Evolutionary conservation across 1,140 invertebrate species (phyloP), one percentile per base, ranked within the genome.

Genomic region (Harpegnathos saltator): DNA sequence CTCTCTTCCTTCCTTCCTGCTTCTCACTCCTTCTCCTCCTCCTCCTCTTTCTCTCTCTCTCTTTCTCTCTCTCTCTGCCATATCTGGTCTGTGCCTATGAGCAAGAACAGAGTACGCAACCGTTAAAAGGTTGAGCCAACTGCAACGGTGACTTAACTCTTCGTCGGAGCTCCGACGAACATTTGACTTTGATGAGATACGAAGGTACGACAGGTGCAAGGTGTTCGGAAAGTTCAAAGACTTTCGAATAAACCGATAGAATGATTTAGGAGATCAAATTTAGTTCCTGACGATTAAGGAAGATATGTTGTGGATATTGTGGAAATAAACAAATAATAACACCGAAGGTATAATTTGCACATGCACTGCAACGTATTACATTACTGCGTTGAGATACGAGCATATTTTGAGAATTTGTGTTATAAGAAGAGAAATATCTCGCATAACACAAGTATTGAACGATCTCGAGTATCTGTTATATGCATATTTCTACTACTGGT

Each of bases 21-120:
- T n/a, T n/a, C n/a, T n/a, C n/a, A n/a, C n/a, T n/a, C n/a, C n/a
- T n/a, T n/a, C n/a, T n/a, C n/a, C n/a, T n/a, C n/a, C 69, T 56
- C 50, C 29, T 71, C 48, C 56, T 54, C 58, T 75, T 80, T 81
- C 56, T 72, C 15, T 65, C 61, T 66, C 73, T 75, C 29, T 74
- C 11, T 62, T 44, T 58, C 48, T 26, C n/a, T n/a, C n/a, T n/a
- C n/a, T 62, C 58, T 66, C 48, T 69, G 52, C 69, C 65, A 44
- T 80, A 52, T 80, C 54, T 17, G 19, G 17, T 66, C 2, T 22
- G 38, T 44, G 33, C 22, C 75, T 44, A 63, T n/a, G 22, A 59
- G 56, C 3, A 33, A 59, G 65, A 58, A 22, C 58, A 69, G 58
- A n/a, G 52, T 22, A 58, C 33, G 29, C 11, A 69, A 71, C 69